These are phyloP conservation scores for Rhinolophus sinicus DNA, from an alignment of 2,113 vertebrate species.

Conservation along the genomic window DNA sequence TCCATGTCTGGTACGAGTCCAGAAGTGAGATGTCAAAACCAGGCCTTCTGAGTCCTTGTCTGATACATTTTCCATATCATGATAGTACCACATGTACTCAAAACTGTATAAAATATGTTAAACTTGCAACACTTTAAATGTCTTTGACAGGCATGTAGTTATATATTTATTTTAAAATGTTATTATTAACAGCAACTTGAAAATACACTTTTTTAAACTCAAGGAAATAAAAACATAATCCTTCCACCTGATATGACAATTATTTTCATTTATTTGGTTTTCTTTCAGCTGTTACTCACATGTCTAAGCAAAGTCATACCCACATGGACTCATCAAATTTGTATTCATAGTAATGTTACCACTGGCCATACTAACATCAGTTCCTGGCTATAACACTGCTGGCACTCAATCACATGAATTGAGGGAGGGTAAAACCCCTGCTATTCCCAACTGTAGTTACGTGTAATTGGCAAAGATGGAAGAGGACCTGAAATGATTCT, in stretches of 20 bases:
- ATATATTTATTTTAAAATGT: constrained; percentile 41
- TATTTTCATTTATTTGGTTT: constrained; percentile 26
- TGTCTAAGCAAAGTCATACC: background rate
- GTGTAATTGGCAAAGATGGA: background rate
- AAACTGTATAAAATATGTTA: constrained; percentile 8
- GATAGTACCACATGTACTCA: background rate
- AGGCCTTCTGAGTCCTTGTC: background rate
- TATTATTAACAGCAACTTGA: constrained; percentile 9
- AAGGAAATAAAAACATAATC: constrained; percentile 29
- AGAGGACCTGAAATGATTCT: background rate
- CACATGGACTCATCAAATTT: background rate
- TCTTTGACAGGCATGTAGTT: background rate
- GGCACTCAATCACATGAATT: background rate
- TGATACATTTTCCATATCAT: constrained; percentile 9
- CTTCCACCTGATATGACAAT: background rate
- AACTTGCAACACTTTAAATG: background rate
- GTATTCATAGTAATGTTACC: background rate
- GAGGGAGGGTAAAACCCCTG: background rate
- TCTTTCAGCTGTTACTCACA: background rate
- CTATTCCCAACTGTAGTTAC: background rate
- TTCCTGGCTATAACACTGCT: background rate
- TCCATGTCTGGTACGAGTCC: constrained; percentile 8
- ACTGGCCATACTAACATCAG: background rate
- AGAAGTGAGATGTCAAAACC: constrained; percentile 13
- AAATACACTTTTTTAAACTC: background rate